Percentiles rank a stretch among this genome's conserved stretches.
These are phyloP conservation scores for Dicerorhinus sumatrensis DNA, from an alignment of 2,113 vertebrate genomes.

Conservation along the genomic window DNA sequence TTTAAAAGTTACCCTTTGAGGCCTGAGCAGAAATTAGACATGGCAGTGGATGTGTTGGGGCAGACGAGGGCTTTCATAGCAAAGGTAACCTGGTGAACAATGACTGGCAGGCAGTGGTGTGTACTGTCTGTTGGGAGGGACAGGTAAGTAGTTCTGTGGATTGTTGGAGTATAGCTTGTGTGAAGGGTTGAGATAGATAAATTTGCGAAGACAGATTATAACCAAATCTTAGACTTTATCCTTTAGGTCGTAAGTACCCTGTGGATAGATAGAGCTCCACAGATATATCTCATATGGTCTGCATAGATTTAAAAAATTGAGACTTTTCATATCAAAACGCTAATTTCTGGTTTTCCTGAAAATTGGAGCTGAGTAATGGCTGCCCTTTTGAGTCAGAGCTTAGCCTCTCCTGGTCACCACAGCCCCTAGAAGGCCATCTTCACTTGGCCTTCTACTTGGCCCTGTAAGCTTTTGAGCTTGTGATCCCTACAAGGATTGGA, in stretches of 20 bases:
- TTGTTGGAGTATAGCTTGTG: background rate
- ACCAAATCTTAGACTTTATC: background rate
- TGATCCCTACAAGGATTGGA: background rate
- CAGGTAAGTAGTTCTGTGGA: background rate
- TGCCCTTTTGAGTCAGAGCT: background rate
- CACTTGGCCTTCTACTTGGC: background rate
- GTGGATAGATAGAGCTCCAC: background rate
- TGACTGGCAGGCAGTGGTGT: background rate
- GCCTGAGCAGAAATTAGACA: background rate
- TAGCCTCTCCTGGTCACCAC: background rate
- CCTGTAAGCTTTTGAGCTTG: background rate
- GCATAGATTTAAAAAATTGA: constrained; percentile 33
- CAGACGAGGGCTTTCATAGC: background rate
- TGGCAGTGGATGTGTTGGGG: background rate
- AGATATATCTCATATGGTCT: background rate
- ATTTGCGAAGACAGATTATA: constrained; percentile 9
- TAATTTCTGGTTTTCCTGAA: constrained; percentile 37
- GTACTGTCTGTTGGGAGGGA: background rate
- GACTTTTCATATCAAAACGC: background rate
- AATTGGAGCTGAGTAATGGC: background rate
- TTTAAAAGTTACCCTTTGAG: background rate
- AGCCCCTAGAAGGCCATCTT: background rate
- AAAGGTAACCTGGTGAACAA: background rate
- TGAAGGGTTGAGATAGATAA: background rate
- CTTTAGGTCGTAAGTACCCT: background rate